Evolutionary conservation across 2,113 vertebrate genomes (phyloP).

Genomic region (Penelope pileata): DNA sequence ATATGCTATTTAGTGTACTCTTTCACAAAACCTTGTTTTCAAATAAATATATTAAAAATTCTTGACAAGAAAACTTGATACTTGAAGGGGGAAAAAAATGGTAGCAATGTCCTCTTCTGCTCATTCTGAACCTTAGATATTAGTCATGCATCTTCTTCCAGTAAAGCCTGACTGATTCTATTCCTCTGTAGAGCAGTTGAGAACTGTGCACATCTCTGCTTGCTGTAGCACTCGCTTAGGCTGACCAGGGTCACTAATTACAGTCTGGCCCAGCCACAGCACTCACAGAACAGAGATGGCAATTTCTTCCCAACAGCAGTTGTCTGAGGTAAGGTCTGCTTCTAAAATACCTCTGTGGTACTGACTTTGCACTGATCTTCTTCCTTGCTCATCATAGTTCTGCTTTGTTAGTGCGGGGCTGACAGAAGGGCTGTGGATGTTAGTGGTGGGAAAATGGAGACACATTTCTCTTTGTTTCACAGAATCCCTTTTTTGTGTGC

Average conservation of each 20-base stretch:
- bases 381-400: not conserved
- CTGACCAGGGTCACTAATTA: not conserved
- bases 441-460: not conserved
- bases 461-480: not conserved
- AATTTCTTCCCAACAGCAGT: not conserved
- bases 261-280: not conserved
- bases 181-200: not conserved
- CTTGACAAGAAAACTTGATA: slow-evolving; percentile 14
- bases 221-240: not conserved
- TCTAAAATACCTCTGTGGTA: not conserved
- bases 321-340: not conserved
- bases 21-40: slow-evolving; percentile 80
- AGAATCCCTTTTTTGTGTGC: not conserved
- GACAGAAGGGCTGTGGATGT: not conserved
- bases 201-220: not conserved
- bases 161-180: not conserved
- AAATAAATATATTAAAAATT: slow-evolving; percentile 83
- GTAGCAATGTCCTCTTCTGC: not conserved
- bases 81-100: not conserved
- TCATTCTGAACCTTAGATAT: not conserved
- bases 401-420: not conserved
- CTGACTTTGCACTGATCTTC: not conserved
- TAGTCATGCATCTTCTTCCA: not conserved
- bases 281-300: not conserved
- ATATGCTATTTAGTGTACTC: slow-evolving; percentile 74